Evolutionary conservation across 2,888 invertebrate species (phyloP), one percentile per base, ranked within the genome.

Genomic region (Eilema depressum): DNA sequence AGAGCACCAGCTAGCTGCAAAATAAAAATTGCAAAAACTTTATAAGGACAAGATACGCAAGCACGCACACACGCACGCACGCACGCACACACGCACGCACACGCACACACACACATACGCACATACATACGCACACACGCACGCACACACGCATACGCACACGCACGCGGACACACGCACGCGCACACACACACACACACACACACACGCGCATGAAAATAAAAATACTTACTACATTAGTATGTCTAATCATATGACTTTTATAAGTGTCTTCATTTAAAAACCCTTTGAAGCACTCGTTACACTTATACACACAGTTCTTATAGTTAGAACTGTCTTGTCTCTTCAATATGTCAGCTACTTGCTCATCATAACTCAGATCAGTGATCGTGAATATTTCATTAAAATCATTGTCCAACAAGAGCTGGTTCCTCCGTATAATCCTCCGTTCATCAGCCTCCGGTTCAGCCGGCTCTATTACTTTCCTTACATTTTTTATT

Each of bases 331-430:
- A 75, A 28, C 89, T 87, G 0, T 95, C 93, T 23, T 88, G 89
- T 0, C 95, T 81, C 66, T 93, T 94, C 56, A 88, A 75, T 7
- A 95, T 94, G 25, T 95, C 94, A 0, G 92, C 93, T 0, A 93
- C 77, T 72, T 95, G 95, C 28, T 94, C 94, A 0, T 93, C 93
- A 1, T 86, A 77, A 0, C 88, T 89, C 14, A 94, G 76, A 72
- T 93, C 90, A 0, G 88, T 91, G 0, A 94, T 91, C 0, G 91
- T 91, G 59, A 95, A 95, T 0, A 95, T 92, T 70, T 93, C 93
- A 25, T 91, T 93, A 1, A 94, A 67, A 72, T 93, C 93, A 3
- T 89, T 90, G 30, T 91, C 93, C 0, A 93, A 64, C 62, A 94
- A 92, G 0, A 93, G 94, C 3, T 33, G 7, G 57, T 92, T 93